Conservation (phyloP, 2,113 vertebrate genomes). For the Bubo scandiacus region DNA sequence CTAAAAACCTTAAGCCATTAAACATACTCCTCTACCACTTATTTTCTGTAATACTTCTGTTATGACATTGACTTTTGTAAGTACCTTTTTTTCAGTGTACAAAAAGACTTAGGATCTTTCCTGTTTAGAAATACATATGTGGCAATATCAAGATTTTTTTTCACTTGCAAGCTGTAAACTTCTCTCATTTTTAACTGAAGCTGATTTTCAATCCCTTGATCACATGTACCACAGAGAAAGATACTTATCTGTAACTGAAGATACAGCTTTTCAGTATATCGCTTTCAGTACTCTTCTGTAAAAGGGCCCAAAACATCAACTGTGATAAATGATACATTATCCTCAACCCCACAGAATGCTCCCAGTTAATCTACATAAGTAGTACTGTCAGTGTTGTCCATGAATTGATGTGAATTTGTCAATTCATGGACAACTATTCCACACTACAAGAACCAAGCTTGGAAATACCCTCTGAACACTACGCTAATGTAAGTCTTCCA, state of each 20-base stretch:
- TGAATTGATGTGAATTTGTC: not conserved
- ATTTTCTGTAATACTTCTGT: not conserved
- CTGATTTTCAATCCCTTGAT: not conserved
- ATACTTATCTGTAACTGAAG: not conserved
- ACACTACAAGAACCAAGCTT: not conserved
- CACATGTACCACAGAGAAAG: not conserved
- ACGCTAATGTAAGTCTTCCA: not conserved
- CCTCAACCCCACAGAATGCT: not conserved
- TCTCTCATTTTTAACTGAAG: not conserved
- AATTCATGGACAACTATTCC: not conserved
- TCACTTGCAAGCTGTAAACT: not conserved
- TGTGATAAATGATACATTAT: not conserved
- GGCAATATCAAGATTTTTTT: not conserved
- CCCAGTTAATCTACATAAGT: not conserved
- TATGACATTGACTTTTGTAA: not conserved
- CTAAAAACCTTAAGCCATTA: not conserved
- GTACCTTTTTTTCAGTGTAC: not conserved
- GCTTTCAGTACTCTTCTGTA: not conserved
- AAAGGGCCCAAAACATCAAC: not conserved
- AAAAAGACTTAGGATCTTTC: not conserved
- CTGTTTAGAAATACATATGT: not conserved
- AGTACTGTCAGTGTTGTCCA: not conserved
- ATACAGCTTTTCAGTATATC: not conserved
- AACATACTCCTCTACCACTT: not conserved
- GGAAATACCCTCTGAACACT: not conserved